Conservation (phyloP, 1,140 invertebrate genomes). For the Meloidogyne exigua region DNA sequence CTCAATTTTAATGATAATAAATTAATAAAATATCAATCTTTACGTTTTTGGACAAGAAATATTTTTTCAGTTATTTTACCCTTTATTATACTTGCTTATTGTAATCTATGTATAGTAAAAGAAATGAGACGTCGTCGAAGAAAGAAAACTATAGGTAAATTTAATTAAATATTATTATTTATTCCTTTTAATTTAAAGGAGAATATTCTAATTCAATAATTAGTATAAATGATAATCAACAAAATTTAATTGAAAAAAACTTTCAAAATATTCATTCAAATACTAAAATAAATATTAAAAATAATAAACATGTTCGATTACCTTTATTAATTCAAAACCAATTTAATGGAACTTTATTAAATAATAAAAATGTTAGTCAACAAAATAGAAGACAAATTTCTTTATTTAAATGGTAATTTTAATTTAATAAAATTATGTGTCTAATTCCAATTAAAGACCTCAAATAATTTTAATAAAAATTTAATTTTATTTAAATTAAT, state of each 20-base stretch:
- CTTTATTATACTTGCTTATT: constrained; percentile 54
- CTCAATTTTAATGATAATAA: constrained; percentile 50
- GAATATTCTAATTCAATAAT: constrained; percentile 21
- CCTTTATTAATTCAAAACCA: background rate
- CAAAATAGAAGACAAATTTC: background rate
- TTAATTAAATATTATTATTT: constrained; percentile 11
- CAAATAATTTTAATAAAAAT: too few species aligned
- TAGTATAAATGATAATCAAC: background rate
- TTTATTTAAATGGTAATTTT: constrained; percentile 5
- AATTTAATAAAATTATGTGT: background rate
- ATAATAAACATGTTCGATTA: background rate
- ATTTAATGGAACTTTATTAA: background rate
- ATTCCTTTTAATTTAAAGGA: background rate
- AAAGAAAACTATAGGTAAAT: constrained; percentile 11
- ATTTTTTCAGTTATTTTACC: constrained; percentile 53
- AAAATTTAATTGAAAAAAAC: background rate
- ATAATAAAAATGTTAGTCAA: background rate
- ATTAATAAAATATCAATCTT: constrained; percentile 9
- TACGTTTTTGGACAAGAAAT: constrained; percentile 55
- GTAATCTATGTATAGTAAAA: constrained; percentile 49
- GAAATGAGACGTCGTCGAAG: constrained; percentile 34
- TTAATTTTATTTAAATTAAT: background rate
- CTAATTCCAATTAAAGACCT: too few species aligned
- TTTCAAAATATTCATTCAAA: background rate
- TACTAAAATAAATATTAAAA: background rate